These are phyloP conservation scores for Gymnoscopelus microlampas DNA, from an alignment of 2,797 vertebrate species.

Conservation along the genomic window DNA sequence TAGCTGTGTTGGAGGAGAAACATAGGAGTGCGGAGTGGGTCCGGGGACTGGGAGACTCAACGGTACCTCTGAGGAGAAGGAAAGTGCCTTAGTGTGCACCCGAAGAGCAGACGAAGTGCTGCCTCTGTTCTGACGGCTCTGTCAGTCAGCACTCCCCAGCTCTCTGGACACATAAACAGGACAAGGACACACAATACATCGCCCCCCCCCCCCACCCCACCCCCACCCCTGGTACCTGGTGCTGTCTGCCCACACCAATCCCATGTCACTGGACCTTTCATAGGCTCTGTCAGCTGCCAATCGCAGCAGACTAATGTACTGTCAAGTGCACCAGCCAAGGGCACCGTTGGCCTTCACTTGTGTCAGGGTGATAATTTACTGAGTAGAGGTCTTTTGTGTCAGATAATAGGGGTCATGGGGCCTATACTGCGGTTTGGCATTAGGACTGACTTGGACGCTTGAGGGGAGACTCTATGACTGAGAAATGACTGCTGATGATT, in stretches of 20 bases:
- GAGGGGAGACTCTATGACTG: slow-evolving; percentile 3
- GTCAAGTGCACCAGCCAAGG: slow-evolving; percentile 54
- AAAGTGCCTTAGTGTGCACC: slow-evolving; percentile 46
- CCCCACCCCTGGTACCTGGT: background rate
- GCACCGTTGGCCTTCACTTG: slow-evolving; percentile 12
- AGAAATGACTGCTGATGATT: background rate
- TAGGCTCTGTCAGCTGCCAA: slow-evolving; percentile 62
- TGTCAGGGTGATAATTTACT: slow-evolving; percentile 54
- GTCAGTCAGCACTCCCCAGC: slow-evolving; percentile 48
- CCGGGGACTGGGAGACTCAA: slow-evolving; percentile 33
- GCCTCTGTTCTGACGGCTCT: slow-evolving; percentile 51
- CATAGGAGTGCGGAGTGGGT: background rate
- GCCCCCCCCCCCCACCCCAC: background rate
- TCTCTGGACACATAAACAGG: slow-evolving; percentile 37
- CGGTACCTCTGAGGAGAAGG: slow-evolving; percentile 35
- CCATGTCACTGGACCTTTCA: slow-evolving; percentile 49
- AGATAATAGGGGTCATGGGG: slow-evolving; percentile 40
- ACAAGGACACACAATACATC: slow-evolving; percentile 56
- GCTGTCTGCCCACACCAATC: slow-evolving; percentile 44
- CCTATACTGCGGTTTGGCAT: slow-evolving; percentile 26
- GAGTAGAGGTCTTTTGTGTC: slow-evolving; percentile 51
- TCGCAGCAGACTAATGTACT: slow-evolving; percentile 54
- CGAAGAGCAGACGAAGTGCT: slow-evolving; percentile 25
- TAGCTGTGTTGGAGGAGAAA: background rate
- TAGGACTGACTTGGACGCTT: slow-evolving; percentile 26